Evolutionary conservation across 2,797 vertebrate species (phyloP), one percentile per base, ranked within the genome.

Genomic region (Micrastur ruficollis): DNA sequence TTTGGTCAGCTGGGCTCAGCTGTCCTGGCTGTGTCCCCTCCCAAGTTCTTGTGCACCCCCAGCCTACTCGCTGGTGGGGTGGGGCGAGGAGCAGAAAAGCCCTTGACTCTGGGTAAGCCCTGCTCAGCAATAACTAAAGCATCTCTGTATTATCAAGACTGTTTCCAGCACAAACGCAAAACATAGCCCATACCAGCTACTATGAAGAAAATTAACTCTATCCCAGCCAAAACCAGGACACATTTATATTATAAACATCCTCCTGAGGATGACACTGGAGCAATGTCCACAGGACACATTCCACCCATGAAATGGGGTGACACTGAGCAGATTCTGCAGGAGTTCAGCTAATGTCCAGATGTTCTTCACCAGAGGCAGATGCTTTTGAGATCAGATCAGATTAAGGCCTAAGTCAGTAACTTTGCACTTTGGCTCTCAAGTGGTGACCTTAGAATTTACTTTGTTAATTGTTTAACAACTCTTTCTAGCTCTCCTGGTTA

Each of bases 401-500:
- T 68, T 85, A 93, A 87, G 38, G 47, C 53, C 36, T 31, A 75
- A 79, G 2, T 74, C 78, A 62, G 34, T 83, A 73, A 70, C 52
- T 68, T 74, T 92, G 47, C 76, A 40, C 61, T 93, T 82, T 61
- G 23, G 1, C 40, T 83, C 40, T 82, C 55, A 59, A 46, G 32
- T 62, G 19, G 5, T 70, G 74, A 85, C 79, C 44, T 90, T 70
- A 80, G 63, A 62, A 95, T 79, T 87, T 52, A 84, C 58, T n/a
- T n/a, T n/a, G 19, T 18, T 70, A 80, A 78, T 76, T 79, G 22
- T 66, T 66, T 93, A 87, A 74, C n/a, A 87, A 87, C 11, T 61
- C 38, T 84, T 89, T 66, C 56, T 91, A 78, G 70, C 47, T 91
- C 12, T 85, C 22, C 31, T 80, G 22, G 14, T 85, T 89, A 87